These are phyloP conservation scores for Zaprionus ghesquierei DNA, from an alignment of 1,140 invertebrate genomes.

Conservation along the genomic window DNA sequence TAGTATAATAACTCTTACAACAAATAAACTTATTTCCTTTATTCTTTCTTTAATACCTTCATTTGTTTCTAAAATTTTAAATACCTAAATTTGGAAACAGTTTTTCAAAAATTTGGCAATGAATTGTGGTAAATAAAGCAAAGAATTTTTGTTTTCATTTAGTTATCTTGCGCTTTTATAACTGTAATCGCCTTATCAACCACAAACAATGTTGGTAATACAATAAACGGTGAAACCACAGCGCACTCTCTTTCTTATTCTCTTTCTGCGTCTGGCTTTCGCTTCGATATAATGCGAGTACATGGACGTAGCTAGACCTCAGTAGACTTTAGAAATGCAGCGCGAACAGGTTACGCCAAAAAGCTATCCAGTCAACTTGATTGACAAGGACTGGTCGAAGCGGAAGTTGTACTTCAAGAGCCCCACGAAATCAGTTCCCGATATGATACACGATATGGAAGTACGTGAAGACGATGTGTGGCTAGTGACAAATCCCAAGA, in stretches of 20 bases:
- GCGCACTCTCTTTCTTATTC: not conserved
- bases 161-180: not conserved
- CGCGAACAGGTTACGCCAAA: conserved; percentile 39
- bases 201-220: not conserved
- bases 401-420: not conserved
- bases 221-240: not conserved
- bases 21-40: no score
- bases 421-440: conserved; percentile 47
- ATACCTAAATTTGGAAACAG: no score
- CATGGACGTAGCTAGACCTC: no score
- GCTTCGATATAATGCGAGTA: no score
- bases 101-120: not conserved
- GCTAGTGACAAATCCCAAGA: conserved; percentile 83
- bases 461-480: conserved; percentile 83
- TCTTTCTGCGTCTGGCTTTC: not conserved
- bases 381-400: conserved; percentile 52
- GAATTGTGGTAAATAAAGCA: not conserved
- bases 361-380: conserved; percentile 47
- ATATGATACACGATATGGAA: conserved; percentile 83
- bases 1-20: no score
- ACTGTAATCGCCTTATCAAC: not conserved
- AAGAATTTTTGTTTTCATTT: not conserved
- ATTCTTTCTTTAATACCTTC: no score
- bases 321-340: conserved; percentile 40
- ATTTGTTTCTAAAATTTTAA: no score